These are phyloP conservation scores for Petrocephalus zakoni DNA, from an alignment of 2,113 vertebrate species.

Conservation along the genomic window DNA sequence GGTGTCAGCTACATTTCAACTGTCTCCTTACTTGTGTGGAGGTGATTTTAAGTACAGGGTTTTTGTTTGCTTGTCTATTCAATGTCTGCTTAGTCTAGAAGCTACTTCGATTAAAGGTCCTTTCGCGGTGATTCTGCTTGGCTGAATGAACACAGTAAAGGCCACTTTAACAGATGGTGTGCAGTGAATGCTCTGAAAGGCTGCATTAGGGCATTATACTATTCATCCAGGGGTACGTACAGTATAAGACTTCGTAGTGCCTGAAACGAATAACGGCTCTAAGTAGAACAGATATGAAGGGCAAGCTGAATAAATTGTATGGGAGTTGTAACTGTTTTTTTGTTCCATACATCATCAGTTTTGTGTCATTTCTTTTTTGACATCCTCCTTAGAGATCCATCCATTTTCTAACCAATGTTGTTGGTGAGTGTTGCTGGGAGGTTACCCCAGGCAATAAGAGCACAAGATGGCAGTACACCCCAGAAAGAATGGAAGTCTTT, in stretches of 20 bases:
- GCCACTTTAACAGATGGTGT: constrained; percentile 38
- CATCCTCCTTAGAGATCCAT: not conserved
- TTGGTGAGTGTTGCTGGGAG: not conserved
- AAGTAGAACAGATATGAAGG: not conserved
- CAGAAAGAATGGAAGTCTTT: not conserved
- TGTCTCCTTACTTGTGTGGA: not conserved
- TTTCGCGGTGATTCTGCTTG: constrained; percentile 26
- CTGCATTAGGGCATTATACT: constrained; percentile 33
- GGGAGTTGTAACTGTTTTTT: not conserved
- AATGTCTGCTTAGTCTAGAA: not conserved
- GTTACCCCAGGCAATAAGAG: not conserved
- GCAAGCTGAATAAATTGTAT: not conserved
- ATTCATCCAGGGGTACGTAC: constrained; percentile 20
- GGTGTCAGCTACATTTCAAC: not conserved
- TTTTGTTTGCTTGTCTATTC: not conserved
- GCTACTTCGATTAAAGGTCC: constrained; percentile 18
- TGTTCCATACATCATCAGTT: not conserved
- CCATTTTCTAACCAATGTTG: not conserved
- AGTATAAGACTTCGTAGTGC: constrained; percentile 3
- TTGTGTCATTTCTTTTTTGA: not conserved
- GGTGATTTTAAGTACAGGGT: not conserved
- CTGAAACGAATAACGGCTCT: not conserved
- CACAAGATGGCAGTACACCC: not conserved
- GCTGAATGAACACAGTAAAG: constrained; percentile 16
- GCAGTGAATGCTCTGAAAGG: constrained; percentile 37